Conservation (phyloP, 2,113 vertebrate species). For the Helogale parvula region DNA sequence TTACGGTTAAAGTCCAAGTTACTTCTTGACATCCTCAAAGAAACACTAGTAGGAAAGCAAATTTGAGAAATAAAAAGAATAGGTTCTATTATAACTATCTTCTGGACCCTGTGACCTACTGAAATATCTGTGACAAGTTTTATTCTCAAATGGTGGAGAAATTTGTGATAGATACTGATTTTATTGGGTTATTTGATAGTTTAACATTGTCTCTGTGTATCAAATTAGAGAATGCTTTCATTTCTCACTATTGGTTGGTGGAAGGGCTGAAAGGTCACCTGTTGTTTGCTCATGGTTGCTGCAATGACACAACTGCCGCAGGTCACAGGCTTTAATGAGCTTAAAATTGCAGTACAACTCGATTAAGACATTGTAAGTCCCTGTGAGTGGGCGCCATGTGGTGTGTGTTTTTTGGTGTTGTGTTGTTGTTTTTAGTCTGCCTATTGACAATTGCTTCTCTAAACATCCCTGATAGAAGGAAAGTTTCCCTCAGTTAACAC, state of each 20-base stretch:
- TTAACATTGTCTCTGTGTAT: background rate
- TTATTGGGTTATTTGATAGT: background rate
- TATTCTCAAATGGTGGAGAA: background rate
- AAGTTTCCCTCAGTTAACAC: background rate
- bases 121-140: conserved; percentile 12
- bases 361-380: background rate
- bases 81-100: background rate
- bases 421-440: background rate
- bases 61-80: conserved; percentile 39
- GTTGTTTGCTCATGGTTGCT: background rate
- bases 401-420: background rate
- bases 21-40: background rate
- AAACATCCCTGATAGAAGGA: background rate
- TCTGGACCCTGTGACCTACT: background rate
- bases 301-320: background rate
- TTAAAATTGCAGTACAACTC: background rate
- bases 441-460: background rate
- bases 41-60: background rate
- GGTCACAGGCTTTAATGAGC: background rate
- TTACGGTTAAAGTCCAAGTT: conserved; percentile 35
- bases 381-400: background rate
- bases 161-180: background rate
- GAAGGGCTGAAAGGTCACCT: background rate
- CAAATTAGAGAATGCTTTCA: conserved; percentile 27
- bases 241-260: background rate